Percentiles rank a stretch among this genome's conserved stretches.
These are phyloP conservation scores for Spicauda simplicius DNA, from an alignment of 2,888 invertebrate species.

Conservation along the genomic window DNA sequence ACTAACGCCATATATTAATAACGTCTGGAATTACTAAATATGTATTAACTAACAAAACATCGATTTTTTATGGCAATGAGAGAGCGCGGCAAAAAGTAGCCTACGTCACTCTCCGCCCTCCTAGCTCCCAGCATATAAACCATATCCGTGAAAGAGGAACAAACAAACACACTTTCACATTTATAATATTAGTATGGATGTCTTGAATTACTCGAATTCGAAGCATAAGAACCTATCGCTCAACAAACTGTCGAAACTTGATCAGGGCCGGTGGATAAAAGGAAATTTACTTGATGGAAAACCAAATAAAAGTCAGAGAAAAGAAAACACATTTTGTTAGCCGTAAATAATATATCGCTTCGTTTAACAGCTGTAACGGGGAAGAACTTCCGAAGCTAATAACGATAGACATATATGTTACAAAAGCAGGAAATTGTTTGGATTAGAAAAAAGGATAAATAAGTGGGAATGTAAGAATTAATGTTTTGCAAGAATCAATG, in stretches of 20 bases:
- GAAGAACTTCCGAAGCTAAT: constrained; percentile 12
- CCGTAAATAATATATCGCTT: constrained; percentile 21
- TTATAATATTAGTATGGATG: no score
- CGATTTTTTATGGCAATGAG: no score
- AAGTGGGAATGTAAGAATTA: no score
- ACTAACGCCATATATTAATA: no score
- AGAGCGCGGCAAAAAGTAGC: no score
- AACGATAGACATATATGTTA: constrained; percentile 21
- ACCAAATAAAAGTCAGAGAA: constrained; percentile 8
- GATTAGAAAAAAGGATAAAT: neutral
- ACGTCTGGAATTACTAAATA: no score
- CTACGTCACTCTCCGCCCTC: no score
- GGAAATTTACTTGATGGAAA: constrained; percentile 5
- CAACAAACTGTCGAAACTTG: constrained; percentile 12
- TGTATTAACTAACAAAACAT: no score
- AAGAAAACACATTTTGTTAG: constrained; percentile 23
- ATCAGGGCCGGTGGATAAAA: constrained; percentile 12
- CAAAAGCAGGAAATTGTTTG: neutral
- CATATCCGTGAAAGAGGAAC: no score
- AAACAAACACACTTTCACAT: no score
- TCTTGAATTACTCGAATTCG: constrained; percentile 1
- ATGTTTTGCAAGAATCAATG: no score
- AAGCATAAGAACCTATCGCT: neutral
- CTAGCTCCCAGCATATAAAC: no score
- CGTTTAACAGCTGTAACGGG: constrained; percentile 7